A percentile compares a stretch with the other conserved stretches of the same genome.
These are phyloP conservation scores for Mus spretus DNA, from an alignment of 2,797 vertebrate genomes.

Conservation along the genomic window DNA sequence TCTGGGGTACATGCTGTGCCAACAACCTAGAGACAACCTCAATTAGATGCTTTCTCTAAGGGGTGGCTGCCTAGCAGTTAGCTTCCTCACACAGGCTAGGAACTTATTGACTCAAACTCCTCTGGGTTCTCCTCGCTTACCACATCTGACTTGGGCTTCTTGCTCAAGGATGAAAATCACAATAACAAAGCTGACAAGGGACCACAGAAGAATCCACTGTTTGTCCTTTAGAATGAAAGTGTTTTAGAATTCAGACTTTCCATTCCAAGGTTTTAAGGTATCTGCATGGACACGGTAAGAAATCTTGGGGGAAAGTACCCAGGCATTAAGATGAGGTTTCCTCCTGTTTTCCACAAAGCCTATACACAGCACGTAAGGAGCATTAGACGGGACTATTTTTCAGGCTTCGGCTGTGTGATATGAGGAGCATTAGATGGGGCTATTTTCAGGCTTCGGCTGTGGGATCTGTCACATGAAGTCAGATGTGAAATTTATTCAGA, in stretches of 20 bases:
- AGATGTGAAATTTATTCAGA: background rate
- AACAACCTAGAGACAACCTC: background rate
- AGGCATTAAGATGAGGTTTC: background rate
- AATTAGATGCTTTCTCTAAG: background rate
- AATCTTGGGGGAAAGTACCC: background rate
- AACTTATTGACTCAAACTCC: background rate
- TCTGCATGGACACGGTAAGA: background rate
- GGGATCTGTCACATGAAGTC: background rate
- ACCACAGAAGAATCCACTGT: background rate
- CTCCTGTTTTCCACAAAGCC: background rate
- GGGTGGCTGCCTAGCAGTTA: background rate
- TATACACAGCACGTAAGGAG: background rate
- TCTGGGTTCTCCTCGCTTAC: background rate
- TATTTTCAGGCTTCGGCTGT: background rate
- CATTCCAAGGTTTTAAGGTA: background rate
- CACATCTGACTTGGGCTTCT: background rate
- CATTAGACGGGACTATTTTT: background rate
- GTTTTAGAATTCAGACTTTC: background rate
- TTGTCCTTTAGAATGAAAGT: background rate
- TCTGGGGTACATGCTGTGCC: background rate
- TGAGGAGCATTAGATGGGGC: background rate
- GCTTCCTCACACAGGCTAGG: background rate
- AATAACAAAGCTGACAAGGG: background rate
- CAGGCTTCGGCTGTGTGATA: background rate
- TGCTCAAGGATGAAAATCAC: background rate